Evolutionary conservation across 2,113 vertebrate genomes (phyloP).

Genomic region (Loxodonta africana): DNA sequence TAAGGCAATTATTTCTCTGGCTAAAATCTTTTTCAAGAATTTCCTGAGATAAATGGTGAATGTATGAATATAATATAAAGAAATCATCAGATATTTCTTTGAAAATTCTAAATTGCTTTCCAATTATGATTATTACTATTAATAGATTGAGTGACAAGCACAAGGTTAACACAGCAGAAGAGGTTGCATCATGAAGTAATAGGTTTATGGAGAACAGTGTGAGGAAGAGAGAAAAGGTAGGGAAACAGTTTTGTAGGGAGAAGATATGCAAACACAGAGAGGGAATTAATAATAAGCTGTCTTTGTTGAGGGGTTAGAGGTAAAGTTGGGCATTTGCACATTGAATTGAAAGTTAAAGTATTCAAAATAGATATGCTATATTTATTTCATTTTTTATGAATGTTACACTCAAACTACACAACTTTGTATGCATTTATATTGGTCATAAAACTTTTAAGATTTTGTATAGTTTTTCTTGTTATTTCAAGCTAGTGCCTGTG

Average conservation of each 20-base stretch:
- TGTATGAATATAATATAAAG: not conserved
- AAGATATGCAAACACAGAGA: not conserved
- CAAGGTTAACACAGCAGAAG: not conserved
- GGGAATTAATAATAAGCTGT: not conserved
- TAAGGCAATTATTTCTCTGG: too few relatives aligned
- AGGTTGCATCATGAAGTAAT: not conserved
- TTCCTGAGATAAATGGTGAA: too few relatives aligned
- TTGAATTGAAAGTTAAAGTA: not conserved
- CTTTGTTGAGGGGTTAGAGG: not conserved
- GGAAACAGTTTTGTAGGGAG: not conserved
- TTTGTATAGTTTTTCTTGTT: not conserved
- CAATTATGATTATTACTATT: not conserved
- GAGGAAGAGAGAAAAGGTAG: not conserved
- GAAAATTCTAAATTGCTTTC: not conserved
- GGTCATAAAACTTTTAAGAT: not conserved
- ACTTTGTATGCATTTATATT: not conserved
- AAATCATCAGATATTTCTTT: slow-evolving; percentile 10
- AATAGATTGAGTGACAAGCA: not conserved
- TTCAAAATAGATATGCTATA: not conserved
- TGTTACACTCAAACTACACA: not conserved
- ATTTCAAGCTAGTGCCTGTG: not conserved
- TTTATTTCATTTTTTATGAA: slow-evolving; percentile 14
- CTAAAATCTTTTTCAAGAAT: not conserved
- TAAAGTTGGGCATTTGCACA: not conserved
- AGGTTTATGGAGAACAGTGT: not conserved